Evolutionary conservation across 2,113 vertebrate species (phyloP).

Genomic region (Synodontis membranacea): DNA sequence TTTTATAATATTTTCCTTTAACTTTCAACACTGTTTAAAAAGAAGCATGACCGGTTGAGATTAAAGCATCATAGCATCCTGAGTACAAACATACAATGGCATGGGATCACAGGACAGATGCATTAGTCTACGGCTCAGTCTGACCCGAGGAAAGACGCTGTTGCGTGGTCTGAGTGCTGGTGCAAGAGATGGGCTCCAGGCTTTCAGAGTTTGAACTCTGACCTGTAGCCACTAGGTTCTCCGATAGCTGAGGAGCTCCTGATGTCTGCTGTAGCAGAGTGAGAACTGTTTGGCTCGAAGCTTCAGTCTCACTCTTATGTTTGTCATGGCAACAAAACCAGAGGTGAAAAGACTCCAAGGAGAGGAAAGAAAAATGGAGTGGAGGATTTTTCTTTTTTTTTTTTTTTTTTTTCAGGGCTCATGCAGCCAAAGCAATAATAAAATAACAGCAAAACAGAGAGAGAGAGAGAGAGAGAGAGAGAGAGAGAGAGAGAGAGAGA

Average conservation of each 20-base stretch:
- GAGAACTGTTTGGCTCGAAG: background rate
- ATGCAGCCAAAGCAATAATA: background rate
- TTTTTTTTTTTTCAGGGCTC: background rate
- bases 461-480: background rate
- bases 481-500: background rate
- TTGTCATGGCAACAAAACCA: constrained; percentile 52
- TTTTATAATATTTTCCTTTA: background rate
- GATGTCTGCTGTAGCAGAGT: constrained; percentile 23
- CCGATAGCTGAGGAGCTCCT: background rate
- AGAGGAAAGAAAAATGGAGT: background rate
- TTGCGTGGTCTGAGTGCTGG: constrained; percentile 17
- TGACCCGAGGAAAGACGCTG: background rate
- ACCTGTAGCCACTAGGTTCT: background rate
- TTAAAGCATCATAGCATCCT: background rate
- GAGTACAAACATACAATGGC: background rate
- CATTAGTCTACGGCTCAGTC: constrained; percentile 8
- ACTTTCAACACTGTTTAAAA: background rate
- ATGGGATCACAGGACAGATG: background rate
- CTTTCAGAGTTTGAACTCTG: constrained; percentile 19
- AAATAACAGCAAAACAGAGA: background rate
- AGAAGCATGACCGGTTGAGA: background rate
- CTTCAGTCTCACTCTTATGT: constrained; percentile 30
- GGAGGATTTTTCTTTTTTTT: background rate
- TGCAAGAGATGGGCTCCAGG: background rate
- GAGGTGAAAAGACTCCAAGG: constrained; percentile 32